phyloP scores from a whole-genome alignment of 2,797 vertebrate genomes.

The Ceryle rudis region DNA sequence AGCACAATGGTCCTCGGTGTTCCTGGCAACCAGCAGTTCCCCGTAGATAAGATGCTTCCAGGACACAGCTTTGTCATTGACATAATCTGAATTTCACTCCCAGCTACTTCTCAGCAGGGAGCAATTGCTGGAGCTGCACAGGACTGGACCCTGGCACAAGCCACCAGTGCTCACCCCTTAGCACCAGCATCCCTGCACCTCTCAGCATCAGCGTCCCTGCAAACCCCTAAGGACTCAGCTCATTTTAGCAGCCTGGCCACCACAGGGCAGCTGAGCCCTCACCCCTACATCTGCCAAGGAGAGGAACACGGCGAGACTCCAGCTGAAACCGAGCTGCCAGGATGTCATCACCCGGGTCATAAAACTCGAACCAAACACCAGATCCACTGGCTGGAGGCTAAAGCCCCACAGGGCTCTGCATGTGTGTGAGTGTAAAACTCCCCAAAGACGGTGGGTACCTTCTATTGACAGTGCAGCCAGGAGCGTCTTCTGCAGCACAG shows the following conservation, averaged over 20 bases:
- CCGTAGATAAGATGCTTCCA: background rate
- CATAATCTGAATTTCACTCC: background rate
- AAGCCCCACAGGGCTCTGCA: rapidly evolving
- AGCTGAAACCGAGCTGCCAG: background rate
- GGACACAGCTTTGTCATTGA: background rate
- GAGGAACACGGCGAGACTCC: rapidly evolving
- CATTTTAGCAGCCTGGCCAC: background rate
- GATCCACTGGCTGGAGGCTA: background rate
- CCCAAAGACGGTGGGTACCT: rapidly evolving
- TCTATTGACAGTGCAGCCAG: background rate
- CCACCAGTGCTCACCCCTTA: no score
- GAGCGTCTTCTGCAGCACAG: background rate
- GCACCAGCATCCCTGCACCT: background rate
- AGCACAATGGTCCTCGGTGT: rapidly evolving
- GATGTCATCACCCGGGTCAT: background rate
- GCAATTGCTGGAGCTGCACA: background rate
- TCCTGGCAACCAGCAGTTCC: background rate
- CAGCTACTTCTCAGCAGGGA: background rate
- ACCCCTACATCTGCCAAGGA: background rate
- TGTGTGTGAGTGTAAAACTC: rapidly evolving
- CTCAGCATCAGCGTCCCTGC: background rate
- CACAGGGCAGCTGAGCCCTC: rapidly evolving
- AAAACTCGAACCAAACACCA: background rate
- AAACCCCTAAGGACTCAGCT: background rate
- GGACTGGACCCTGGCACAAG: rapidly evolving